Evolutionary conservation across 2,113 vertebrate species (phyloP).

Genomic region (Corydoras sp.): DNA sequence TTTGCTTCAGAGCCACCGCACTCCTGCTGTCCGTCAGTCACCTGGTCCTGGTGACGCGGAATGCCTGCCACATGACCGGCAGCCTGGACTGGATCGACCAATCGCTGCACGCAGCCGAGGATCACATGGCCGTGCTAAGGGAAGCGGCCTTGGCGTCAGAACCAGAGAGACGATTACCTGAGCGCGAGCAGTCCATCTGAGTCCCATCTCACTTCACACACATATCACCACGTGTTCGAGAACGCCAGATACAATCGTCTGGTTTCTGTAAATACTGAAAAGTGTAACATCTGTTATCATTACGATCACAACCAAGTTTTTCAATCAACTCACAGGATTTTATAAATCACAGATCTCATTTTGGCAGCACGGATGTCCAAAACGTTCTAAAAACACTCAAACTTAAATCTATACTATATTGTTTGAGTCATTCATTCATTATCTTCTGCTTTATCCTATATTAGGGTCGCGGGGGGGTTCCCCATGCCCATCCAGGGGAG

Average conservation of each 20-base stretch:
- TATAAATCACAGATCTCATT: no score
- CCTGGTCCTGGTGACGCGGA: slow-evolving; percentile 88
- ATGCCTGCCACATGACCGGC: slow-evolving; percentile 84
- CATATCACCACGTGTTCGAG: neutral
- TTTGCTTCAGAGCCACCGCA: slow-evolving; percentile 74
- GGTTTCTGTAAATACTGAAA: neutral
- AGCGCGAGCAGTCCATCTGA: slow-evolving; percentile 84
- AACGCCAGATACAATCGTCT: neutral
- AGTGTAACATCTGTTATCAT: no score
- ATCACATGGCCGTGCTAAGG: slow-evolving; percentile 84
- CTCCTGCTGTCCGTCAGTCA: slow-evolving; percentile 87
- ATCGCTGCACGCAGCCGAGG: slow-evolving; percentile 81
- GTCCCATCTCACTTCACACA: neutral
- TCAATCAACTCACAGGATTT: no score
- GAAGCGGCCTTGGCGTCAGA: slow-evolving; percentile 85
- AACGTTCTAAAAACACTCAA: no score
- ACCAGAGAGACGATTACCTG: slow-evolving; percentile 64
- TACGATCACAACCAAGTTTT: no score
- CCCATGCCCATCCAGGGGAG: no score
- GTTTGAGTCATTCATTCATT: no score
- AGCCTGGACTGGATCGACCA: slow-evolving; percentile 90
- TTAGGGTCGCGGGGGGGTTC: no score
- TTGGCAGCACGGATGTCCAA: no score
- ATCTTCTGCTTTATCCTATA: no score
- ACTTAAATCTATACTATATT: no score